Base-by-base conservation (phyloP, 2,888 invertebrate genomes). In the Noctua comes region DNA sequence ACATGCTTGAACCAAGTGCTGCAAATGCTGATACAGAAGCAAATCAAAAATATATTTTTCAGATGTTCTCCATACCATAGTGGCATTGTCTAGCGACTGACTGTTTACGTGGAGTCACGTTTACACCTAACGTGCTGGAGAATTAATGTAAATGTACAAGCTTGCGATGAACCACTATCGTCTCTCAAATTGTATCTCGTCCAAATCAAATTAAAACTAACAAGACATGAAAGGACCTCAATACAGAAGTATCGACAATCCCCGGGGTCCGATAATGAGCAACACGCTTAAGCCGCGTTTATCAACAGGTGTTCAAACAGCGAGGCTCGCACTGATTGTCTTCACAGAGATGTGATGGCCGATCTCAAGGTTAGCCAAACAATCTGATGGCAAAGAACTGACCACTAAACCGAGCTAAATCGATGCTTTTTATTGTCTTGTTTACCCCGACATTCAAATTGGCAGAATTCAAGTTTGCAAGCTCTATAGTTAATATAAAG, bases 341-440 rank as follows among this genome's bases (percentile, higher is more conserved):
- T 73, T 18, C 43, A 71, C 31, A 70, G 24, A 51, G 43, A 27
- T 24, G 27, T 40, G 80, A 46, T 66, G 48, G 18, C 62, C 51
- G 46, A 43, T 21, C 21, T 21, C 80, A 80, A 54, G 54, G 73
- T 27, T 36, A 65, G 46, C 24, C 24, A 65, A 80, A 36, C 18
- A 62, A 70, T n/a, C 48, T 43, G 11, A 43, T 51, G 31, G 21
- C 70, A 68, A 64, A 64, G 62, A 62, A 13, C 16, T 43, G 21
- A 46, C 31, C 31, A 43, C 59, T 62, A 24, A 59, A 43, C 40
- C 40, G 40, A 59, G 4, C 68, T 68, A 31, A 13, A 62, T 43
- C 27, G 11, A 78, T 36, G n/a, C 11, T 10, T 72, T 80, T 80
- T 54, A 80, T 78, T 31, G 36, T 36, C 54, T 73, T 46, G 72